phyloP scores from a whole-genome alignment of 2,113 vertebrate species.

The Onychorhynchus coronatus region DNA sequence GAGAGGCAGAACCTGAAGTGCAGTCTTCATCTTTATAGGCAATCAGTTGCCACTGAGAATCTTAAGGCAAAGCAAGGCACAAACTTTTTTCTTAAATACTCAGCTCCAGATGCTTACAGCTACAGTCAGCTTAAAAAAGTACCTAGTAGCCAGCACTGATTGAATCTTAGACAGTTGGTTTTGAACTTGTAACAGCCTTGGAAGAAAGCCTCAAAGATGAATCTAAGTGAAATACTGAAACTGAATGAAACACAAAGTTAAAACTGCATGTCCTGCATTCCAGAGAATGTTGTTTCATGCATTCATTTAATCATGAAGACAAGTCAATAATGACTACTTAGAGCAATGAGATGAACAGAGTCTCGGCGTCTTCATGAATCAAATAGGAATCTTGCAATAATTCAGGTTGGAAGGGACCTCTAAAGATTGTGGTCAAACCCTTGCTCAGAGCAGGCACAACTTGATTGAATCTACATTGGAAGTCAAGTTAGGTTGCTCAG shows the following conservation, averaged over 20 bases:
- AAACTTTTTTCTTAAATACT: background rate
- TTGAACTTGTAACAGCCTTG: background rate
- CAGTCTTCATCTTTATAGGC: background rate
- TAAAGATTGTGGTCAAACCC: background rate
- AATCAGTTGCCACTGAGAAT: background rate
- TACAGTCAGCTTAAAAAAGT: background rate
- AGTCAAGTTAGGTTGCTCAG: background rate
- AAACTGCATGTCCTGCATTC: background rate
- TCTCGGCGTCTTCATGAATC: background rate
- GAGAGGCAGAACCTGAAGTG: background rate
- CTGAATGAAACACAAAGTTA: background rate
- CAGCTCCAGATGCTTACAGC: background rate
- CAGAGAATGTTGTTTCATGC: background rate
- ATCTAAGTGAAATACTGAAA: background rate
- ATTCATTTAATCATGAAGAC: background rate
- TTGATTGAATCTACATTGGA: background rate
- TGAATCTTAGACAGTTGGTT: background rate
- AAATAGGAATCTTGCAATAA: background rate
- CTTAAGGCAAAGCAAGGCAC: background rate
- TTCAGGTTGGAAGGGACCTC: background rate
- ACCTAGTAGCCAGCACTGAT: background rate
- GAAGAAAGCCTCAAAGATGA: background rate
- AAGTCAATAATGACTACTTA: background rate
- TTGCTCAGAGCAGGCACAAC: background rate
- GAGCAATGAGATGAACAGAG: background rate